Base-by-base conservation (phyloP, 2,797 vertebrate species). In the Microctenopoma stevenorrisi region DNA sequence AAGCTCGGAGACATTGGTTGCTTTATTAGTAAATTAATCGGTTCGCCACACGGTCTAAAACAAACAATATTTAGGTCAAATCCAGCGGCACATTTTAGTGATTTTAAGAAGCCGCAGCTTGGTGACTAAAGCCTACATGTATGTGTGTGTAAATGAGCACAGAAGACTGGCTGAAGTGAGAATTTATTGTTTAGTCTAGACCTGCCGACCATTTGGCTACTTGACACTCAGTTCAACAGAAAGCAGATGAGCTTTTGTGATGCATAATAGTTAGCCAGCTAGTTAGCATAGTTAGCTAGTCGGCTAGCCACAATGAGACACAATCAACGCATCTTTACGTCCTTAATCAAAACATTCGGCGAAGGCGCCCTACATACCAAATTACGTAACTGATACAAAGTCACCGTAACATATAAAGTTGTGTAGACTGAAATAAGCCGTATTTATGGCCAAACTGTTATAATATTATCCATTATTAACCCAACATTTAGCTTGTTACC, bases 161-260 rank as follows among this genome's bases (percentile, higher is more conserved):
- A 5, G 44, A 25, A 49, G 16, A 58, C n/a, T 4, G 28, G 55
- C 8, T 46, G 18, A 25, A 54, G 65, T 53, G 58, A 38, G 68
- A 51, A 70, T 84, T 46, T 79, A 86, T 87, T 81, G 86, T 90
- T 86, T 85, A 73, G 84, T 76, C 82, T 82, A 53, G 76, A 82
- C 51, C 76, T 16, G 79, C 16, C 87, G 83, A 88, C 88, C 90
- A 90, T 91, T 92, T 88, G 89, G 79, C 76, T 71, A 43, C 57
- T 68, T 72, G 40, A 89, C 79, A 74, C 72, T 30, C 65, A 75
- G 73, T 66, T 68, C 43, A 74, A 22, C 68, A 67, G 81, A 83
- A 71, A 83, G 79, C 86, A 81, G 81, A 81, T 65, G 86, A 84
- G 88, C 90, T 93, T 92, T 93, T 93, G 90, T 93, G 86, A 89